Evolutionary conservation across 2,797 vertebrate species (phyloP).

Genomic region (Moxostoma hubbsi): DNA sequence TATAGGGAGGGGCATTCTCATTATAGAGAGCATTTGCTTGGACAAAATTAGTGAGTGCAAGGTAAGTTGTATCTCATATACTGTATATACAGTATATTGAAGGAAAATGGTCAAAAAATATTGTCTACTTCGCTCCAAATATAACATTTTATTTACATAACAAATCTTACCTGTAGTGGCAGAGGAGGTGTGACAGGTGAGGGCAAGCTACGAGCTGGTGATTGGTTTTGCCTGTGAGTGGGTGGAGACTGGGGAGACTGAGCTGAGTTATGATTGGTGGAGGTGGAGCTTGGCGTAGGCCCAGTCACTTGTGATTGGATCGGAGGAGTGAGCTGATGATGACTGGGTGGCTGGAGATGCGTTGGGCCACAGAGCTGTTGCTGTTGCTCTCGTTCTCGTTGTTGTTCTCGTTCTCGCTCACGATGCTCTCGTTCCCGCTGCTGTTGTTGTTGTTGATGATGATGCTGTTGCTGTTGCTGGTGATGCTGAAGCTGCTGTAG

Average conservation of each 20-base stretch:
- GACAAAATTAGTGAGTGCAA: no score
- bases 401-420: constrained; percentile 62
- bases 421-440: constrained; percentile 68
- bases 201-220: constrained; percentile 90
- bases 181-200: constrained; percentile 93
- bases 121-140: no score
- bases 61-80: no score
- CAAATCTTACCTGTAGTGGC: constrained; percentile 85
- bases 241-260: constrained; percentile 82
- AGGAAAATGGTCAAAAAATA: no score
- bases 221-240: constrained; percentile 86
- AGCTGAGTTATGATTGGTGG: constrained; percentile 63
- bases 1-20: no score
- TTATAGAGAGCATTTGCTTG: no score
- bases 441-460: constrained; percentile 74
- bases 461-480: constrained; percentile 83
- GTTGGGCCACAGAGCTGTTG: constrained; percentile 65
- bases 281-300: constrained; percentile 73
- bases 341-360: constrained; percentile 76
- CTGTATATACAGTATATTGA: no score
- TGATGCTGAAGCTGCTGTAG: constrained; percentile 94
- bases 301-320: constrained; percentile 76
- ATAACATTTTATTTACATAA: no score
- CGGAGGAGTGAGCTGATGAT: constrained; percentile 77
- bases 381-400: constrained; percentile 79